These are phyloP conservation scores for Eilema caniola DNA, from an alignment of 2,888 invertebrate genomes.

Conservation along the genomic window DNA sequence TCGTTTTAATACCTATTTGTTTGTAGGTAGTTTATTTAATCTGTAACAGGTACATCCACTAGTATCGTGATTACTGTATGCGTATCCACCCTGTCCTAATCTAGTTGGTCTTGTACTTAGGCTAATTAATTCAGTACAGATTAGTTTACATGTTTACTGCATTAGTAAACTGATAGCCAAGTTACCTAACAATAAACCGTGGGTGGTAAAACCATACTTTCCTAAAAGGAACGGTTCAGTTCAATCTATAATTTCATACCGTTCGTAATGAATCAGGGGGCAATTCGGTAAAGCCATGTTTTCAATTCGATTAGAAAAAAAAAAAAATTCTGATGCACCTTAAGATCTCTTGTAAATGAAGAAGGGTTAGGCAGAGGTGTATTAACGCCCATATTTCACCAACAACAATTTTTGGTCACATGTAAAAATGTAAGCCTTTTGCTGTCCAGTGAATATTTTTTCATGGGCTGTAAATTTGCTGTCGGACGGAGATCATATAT, in stretches of 20 bases:
- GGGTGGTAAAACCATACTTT: background rate
- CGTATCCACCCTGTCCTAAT: background rate
- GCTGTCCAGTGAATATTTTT: too few relatives aligned
- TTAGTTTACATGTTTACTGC: slow-evolving; percentile 2
- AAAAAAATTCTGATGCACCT: too few relatives aligned
- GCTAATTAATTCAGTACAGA: slow-evolving; percentile 2
- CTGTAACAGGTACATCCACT: background rate
- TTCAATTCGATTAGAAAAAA: too few relatives aligned
- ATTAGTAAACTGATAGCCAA: slow-evolving; percentile 4
- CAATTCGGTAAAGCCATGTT: too few relatives aligned
- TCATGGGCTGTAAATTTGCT: too few relatives aligned
- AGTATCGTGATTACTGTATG: background rate
- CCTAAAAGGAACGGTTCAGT: background rate
- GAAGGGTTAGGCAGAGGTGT: too few relatives aligned
- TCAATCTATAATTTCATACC: background rate
- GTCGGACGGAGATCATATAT: too few relatives aligned
- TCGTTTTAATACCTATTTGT: background rate
- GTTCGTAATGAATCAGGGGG: background rate
- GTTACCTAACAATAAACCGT: background rate
- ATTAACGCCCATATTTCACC: too few relatives aligned
- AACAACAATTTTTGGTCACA: too few relatives aligned
- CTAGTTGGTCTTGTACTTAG: slow-evolving; percentile 4
- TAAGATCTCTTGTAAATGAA: too few relatives aligned
- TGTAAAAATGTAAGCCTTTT: too few relatives aligned
- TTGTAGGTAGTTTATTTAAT: background rate